A percentile compares a stretch with the other conserved stretches of the same genome.
Conservation (phyloP, 1,140 invertebrate species). For the Sweltsa coloradensis region DNA sequence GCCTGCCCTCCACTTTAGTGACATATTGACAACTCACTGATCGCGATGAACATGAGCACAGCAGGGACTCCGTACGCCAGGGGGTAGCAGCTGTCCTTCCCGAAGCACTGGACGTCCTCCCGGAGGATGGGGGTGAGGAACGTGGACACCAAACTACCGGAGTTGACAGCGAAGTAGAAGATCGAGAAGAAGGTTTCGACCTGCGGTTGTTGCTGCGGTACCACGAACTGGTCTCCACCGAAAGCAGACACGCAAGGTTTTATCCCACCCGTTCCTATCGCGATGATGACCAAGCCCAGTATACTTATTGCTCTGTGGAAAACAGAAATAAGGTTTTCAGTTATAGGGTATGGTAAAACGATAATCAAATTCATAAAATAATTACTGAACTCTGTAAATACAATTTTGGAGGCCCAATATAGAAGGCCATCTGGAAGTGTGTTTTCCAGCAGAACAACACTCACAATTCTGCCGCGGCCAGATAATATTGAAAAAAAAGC, state of each 20-base stretch:
- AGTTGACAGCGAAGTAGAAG: conserved; percentile 90
- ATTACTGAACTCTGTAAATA: neutral
- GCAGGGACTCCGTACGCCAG: conserved; percentile 88
- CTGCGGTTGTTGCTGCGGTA: conserved; percentile 64
- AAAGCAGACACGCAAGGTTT: conserved; percentile 96
- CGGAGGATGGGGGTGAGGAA: conserved; percentile 79
- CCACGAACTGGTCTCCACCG: conserved; percentile 88
- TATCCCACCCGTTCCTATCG: conserved; percentile 88
- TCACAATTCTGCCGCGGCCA: too few species aligned
- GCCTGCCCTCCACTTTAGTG: too few species aligned
- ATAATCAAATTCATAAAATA: neutral
- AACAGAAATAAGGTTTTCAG: conserved; percentile 11
- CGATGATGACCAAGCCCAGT: conserved; percentile 70
- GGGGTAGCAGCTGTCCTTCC: conserved; percentile 68
- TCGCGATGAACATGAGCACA: conserved; percentile 67
- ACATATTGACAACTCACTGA: too few species aligned
- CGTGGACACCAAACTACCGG: conserved; percentile 81
- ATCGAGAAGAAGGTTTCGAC: conserved; percentile 80
- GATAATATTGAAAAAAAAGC: too few species aligned
- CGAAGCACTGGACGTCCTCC: conserved; percentile 72
- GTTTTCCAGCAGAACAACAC: too few species aligned
- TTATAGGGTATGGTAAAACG: neutral
- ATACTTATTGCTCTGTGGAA: conserved; percentile 57
- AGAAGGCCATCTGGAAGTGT: neutral
- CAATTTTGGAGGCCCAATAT: neutral